Evolutionary conservation across 2,888 invertebrate genomes (phyloP).

Genomic region (Diploptera punctata): DNA sequence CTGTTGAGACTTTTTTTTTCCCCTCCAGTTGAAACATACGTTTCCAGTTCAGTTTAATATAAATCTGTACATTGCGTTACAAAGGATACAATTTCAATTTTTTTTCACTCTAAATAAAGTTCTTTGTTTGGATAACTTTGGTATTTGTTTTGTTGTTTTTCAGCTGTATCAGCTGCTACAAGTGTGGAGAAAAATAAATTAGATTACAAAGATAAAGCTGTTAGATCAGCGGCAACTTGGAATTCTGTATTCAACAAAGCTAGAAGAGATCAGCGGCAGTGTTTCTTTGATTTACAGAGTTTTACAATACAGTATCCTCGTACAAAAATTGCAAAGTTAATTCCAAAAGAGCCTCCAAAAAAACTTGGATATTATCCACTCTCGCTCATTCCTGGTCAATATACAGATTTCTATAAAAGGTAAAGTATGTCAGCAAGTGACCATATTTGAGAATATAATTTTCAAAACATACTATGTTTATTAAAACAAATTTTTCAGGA

Average conservation of each 20-base stretch:
- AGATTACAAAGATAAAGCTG: constrained; percentile 81
- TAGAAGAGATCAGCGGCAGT: constrained; percentile 77
- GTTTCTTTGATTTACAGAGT: constrained; percentile 92
- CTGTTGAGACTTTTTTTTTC: too few species aligned
- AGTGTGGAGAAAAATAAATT: constrained; percentile 46
- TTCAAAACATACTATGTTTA: background rate
- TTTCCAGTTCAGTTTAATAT: too few species aligned
- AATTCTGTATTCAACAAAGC: constrained; percentile 83
- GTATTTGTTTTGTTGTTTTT: too few species aligned
- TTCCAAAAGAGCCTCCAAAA: constrained; percentile 58
- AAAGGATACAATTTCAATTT: too few species aligned
- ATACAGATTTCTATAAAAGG: constrained; percentile 82
- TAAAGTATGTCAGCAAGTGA: constrained; percentile 54
- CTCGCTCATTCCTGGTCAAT: constrained; percentile 96
- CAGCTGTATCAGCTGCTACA: constrained; percentile 42
- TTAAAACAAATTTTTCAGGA: background rate
- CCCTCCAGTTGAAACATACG: too few species aligned
- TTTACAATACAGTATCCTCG: constrained; percentile 80
- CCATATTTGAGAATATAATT: too few species aligned
- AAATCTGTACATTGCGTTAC: too few species aligned
- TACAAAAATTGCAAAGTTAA: constrained; percentile 49
- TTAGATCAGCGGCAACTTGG: constrained; percentile 87
- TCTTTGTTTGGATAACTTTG: too few species aligned
- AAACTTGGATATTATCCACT: constrained; percentile 81
- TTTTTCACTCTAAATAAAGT: too few species aligned